Evolutionary conservation across 1,140 invertebrate species (phyloP), one percentile per base, ranked within the genome.

Genomic region (Magallana angulata): DNA sequence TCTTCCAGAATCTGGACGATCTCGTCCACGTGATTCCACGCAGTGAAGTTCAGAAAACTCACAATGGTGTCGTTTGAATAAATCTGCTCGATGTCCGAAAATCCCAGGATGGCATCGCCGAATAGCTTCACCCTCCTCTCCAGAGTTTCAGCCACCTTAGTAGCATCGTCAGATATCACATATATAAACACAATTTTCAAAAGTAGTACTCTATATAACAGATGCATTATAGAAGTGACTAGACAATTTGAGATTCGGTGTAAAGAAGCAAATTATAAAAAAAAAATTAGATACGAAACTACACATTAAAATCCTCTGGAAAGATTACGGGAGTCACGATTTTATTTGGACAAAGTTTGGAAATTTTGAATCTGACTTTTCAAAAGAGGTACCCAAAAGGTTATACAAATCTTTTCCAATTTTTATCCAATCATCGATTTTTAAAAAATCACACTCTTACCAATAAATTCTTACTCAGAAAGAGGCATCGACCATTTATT

Each of bases 1-100:
- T 57, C 59, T n/a, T 58, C 76, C 12, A 85, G 62, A 57, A 68
- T 85, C 58, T 59, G 48, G 30, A 71, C 76, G 3, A 88, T 82
- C 36, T 64, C 9, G 12, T 58, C 62, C 7, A 88, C 18, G 56
- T 71, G 48, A n/a, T 24, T 57, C 16, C 48, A 7, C 12, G 68
- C 18, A 0, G 84, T 18, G 62, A 60, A 88, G n/a, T 76, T 18
- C 18, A 48, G 7, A 14, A 58, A 71, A 12, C 68, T 82, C 8
- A 85, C n/a, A 9, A 24, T 18, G 0, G 82, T 88, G 59, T 88
- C 83, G 57, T 58, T 81, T 80, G 84, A 58, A 56, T 88, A 88
- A 48, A 88, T 85, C 58, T 81, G 58, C 62, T 88, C 82, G 56
- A 88, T 58, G 5, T 71, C 30, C n/a, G 82, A 56, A 24, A 88